phyloP scores from a whole-genome alignment of 2,113 vertebrate species.

The Dryoscopus gambensis region DNA sequence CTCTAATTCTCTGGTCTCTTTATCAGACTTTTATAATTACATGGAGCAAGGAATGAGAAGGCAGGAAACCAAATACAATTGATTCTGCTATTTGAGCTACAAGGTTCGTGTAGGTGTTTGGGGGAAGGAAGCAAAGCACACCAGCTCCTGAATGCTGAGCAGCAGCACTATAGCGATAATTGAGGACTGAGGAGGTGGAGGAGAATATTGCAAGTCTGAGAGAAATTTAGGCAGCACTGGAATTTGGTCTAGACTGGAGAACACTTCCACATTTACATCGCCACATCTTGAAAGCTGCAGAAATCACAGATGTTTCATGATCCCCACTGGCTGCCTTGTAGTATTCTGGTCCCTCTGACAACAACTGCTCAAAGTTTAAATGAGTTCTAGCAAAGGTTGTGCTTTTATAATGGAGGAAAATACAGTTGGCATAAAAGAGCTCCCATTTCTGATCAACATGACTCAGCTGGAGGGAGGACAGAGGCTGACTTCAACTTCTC shows the following conservation, averaged over 20 bases:
- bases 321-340: not conserved
- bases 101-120: not conserved
- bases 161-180: not conserved
- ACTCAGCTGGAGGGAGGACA: not conserved
- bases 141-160: not conserved
- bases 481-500: not conserved
- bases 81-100: not conserved
- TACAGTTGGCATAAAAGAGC: not conserved
- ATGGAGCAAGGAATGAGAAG: not conserved
- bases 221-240: not conserved
- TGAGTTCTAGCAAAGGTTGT: not conserved
- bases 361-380: not conserved
- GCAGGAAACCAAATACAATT: slow-evolving; percentile 2
- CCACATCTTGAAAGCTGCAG: not conserved
- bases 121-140: not conserved
- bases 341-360: not conserved
- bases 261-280: not conserved
- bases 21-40: slow-evolving; percentile 27
- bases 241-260: not conserved
- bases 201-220: not conserved
- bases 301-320: not conserved
- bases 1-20: slow-evolving; percentile 7
- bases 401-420: not conserved
- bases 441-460: not conserved
- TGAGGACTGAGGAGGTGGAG: not conserved